These are phyloP conservation scores for Condylostylus longicornis DNA, from an alignment of 1,140 invertebrate species.

Conservation along the genomic window DNA sequence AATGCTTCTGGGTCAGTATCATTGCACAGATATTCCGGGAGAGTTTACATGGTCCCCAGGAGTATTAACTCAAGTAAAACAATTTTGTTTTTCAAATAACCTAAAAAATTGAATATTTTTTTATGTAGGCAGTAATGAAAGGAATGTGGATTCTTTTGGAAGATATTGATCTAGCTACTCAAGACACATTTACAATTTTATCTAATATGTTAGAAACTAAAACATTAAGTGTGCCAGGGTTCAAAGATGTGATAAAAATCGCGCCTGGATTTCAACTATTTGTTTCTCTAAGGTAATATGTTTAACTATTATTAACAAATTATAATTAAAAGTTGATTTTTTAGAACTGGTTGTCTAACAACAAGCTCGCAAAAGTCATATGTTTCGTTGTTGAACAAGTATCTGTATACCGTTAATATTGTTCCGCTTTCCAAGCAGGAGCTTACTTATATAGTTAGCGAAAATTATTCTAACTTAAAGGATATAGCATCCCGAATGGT, in stretches of 20 bases:
- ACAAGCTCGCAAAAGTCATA: constrained; percentile 46
- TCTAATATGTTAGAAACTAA: constrained; percentile 71
- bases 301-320: constrained; percentile 1
- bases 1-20: constrained; percentile 84
- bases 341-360: too few species aligned
- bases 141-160: constrained; percentile 90
- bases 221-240: constrained; percentile 71
- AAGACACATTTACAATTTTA: constrained; percentile 82
- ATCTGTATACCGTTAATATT: constrained; percentile 67
- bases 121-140: constrained; percentile 57
- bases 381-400: constrained; percentile 56
- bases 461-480: constrained; percentile 53
- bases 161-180: constrained; percentile 85
- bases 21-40: constrained; percentile 90
- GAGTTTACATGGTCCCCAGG: constrained; percentile 96
- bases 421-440: constrained; percentile 62
- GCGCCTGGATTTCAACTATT: constrained; percentile 81
- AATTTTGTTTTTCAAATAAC: constrained; percentile 1
- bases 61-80: constrained; percentile 58
- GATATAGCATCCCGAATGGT: constrained; percentile 64
- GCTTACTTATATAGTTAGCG: constrained; percentile 49
- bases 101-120: background rate
- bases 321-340: background rate
- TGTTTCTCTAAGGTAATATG: constrained; percentile 62
- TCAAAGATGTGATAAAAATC: constrained; percentile 61